phyloP scores from a whole-genome alignment of 1,140 invertebrate genomes.

The Pomacea maculata region DNA sequence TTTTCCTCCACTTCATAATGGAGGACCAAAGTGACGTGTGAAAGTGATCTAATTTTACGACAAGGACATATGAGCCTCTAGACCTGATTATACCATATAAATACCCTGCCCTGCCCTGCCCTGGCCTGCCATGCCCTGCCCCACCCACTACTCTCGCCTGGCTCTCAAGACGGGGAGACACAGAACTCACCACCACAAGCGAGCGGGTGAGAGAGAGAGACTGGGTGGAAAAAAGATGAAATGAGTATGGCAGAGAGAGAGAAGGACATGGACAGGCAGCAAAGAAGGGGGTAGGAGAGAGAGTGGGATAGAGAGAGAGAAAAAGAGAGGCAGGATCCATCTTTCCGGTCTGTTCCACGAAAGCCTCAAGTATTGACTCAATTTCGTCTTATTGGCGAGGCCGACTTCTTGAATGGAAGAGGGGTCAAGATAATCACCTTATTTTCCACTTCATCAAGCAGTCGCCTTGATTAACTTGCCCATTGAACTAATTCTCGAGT shows the following conservation, averaged over 20 bases:
- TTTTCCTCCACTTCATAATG: too few relatives aligned
- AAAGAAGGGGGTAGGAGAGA: neutral
- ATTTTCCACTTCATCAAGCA: constrained; percentile 26
- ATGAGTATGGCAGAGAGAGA: constrained; percentile 1
- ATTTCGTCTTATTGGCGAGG: constrained; percentile 23
- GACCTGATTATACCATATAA: too few relatives aligned
- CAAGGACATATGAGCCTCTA: too few relatives aligned
- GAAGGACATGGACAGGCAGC: neutral
- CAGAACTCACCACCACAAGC: neutral
- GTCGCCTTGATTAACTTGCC: constrained; percentile 26
- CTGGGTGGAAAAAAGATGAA: neutral
- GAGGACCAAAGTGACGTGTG: too few relatives aligned
- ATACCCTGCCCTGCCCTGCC: too few relatives aligned
- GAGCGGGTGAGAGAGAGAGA: constrained; percentile 9
- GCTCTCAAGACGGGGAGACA: too few relatives aligned
- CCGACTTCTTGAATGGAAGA: constrained; percentile 17
- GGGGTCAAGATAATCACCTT: constrained; percentile 27
- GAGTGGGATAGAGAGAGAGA: neutral
- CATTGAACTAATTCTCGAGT: constrained; percentile 26
- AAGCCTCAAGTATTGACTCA: constrained; percentile 19
- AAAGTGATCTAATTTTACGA: too few relatives aligned
- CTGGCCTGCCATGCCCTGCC: too few relatives aligned
- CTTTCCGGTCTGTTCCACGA: neutral
- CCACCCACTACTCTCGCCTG: too few relatives aligned
- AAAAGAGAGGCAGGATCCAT: neutral